Conservation (phyloP, 2,797 vertebrate species). For the Esox lucius region DNA sequence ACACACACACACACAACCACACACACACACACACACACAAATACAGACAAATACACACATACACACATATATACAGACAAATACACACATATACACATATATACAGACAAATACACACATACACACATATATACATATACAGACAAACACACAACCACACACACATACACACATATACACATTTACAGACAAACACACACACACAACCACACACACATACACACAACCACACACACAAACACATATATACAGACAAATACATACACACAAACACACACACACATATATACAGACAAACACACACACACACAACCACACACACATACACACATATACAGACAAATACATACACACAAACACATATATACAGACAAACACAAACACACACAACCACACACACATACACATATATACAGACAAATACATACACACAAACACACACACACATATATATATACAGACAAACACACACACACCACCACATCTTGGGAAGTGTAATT, state of each 20-base stretch:
- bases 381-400: slow-evolving; percentile 13
- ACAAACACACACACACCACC: too few relatives aligned
- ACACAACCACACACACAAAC: neutral
- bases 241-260: neutral
- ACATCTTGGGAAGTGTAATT: too few relatives aligned
- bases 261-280: neutral
- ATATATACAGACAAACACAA: neutral
- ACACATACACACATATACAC: neutral
- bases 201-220: neutral
- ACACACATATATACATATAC: neutral
- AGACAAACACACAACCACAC: neutral
- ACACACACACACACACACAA: too few relatives aligned
- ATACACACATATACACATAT: too few relatives aligned
- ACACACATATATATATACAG: slow-evolving; percentile 7
- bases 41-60: too few relatives aligned
- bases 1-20: neutral
- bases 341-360: too few relatives aligned
- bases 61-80: neutral
- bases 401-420: neutral
- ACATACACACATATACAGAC: neutral
- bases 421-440: slow-evolving; percentile 9
- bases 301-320: neutral
- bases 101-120: neutral
- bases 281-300: neutral
- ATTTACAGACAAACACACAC: neutral